A percentile compares a stretch with the other conserved stretches of the same genome.
Conservation (phyloP, 64 coral and sea anemone species). For the Pocillopora damicornis region DNA sequence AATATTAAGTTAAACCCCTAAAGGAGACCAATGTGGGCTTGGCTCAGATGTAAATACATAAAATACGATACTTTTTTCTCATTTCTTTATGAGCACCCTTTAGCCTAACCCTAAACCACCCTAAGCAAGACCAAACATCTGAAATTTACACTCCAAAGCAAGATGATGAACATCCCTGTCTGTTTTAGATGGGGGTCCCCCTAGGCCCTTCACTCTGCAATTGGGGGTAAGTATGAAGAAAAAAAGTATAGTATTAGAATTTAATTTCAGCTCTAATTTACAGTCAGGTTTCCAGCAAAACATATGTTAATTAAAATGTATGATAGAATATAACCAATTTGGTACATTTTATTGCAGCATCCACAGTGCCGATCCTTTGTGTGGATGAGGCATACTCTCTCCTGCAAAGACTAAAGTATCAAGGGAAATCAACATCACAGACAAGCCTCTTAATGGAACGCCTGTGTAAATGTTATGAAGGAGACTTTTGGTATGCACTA, state of each 20-base stretch:
- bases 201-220: background rate
- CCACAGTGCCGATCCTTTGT: conserved; percentile 27
- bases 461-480: conserved; percentile 43
- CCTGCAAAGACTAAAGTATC: background rate
- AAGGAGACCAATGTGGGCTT: no score
- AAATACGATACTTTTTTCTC: no score
- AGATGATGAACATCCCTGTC: background rate
- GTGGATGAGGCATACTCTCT: conserved; percentile 45
- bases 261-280: background rate
- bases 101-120: no score
- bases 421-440: conserved; percentile 2
- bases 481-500: conserved; percentile 35
- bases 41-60: no score
- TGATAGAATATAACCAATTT: no score
- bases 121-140: no score
- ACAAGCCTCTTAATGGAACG: conserved; percentile 35
- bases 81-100: no score
- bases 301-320: background rate
- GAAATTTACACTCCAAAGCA: background rate
- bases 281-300: background rate
- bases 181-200: background rate
- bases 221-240: background rate
- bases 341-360: no score
- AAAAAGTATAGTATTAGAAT: background rate
- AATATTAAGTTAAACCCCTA: no score